These are phyloP conservation scores for Leptopilina boulardi DNA, from an alignment of 1,140 invertebrate genomes.

Conservation along the genomic window DNA sequence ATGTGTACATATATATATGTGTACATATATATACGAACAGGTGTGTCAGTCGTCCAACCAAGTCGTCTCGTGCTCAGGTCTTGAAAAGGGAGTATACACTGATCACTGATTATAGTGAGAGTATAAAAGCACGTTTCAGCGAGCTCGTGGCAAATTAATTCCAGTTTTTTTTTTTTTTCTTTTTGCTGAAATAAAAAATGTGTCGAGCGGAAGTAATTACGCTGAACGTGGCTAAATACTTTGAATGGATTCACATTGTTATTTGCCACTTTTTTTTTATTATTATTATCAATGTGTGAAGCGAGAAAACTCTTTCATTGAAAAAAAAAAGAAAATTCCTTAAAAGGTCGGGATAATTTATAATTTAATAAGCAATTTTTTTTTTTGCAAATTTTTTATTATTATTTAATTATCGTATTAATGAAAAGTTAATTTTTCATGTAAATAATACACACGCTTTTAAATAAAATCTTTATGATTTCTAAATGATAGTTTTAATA, in stretches of 20 bases:
- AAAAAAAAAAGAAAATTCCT: too few relatives aligned
- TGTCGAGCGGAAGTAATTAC: constrained; percentile 16
- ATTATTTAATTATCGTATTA: too few relatives aligned
- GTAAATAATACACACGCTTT: too few relatives aligned
- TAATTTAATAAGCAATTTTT: too few relatives aligned
- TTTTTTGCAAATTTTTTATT: too few relatives aligned
- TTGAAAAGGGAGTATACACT: constrained; percentile 17
- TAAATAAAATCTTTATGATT: too few relatives aligned
- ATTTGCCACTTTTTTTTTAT: not conserved
- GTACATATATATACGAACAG: constrained; percentile 8
- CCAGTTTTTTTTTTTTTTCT: not conserved
- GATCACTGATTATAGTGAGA: constrained; percentile 17
- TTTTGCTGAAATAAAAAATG: constrained; percentile 13
- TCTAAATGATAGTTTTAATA: too few relatives aligned
- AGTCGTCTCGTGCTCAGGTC: constrained; percentile 3
- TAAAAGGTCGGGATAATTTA: too few relatives aligned
- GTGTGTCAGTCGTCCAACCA: constrained; percentile 15
- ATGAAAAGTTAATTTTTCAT: too few relatives aligned
- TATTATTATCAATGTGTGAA: not conserved
- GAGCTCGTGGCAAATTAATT: constrained; percentile 16
- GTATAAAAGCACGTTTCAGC: constrained; percentile 16
- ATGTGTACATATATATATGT: too few relatives aligned
- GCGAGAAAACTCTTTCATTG: not conserved
- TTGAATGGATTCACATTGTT: constrained; percentile 14
- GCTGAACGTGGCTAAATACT: constrained; percentile 12